Evolutionary conservation across 2,888 invertebrate species (phyloP), one percentile per base, ranked within the genome.

Genomic region (Aporophyla lueneburgensis): DNA sequence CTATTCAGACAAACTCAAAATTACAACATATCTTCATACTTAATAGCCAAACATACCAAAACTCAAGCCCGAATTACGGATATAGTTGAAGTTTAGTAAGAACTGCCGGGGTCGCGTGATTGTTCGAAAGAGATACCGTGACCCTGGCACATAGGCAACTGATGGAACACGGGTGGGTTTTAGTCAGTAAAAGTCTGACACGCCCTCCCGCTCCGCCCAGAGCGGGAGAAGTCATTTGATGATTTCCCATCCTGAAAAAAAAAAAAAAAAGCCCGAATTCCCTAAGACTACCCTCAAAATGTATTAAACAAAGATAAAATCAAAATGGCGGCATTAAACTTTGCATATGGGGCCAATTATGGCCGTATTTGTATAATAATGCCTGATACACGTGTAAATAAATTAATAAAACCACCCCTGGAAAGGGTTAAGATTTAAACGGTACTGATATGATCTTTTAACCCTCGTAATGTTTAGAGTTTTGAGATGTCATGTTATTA

Each of bases 261-360:
- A n/a, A n/a, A n/a, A n/a, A n/a, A n/a, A n/a, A n/a, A 10, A 53
- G 21, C 67, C 74, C 46, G 73, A 79, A 83, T 66, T 65, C 70
- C 74, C 71, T 59, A 88, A 87, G 87, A 87, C 81, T 65, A 84
- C 84, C 87, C 87, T 92, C 92, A 91, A 93, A 95, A 93, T 94
- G 93, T 94, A 95, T 94, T 92, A 93, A 93, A 89, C 89, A 66
- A 27, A 88, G 96, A 96, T 96, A 95, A 93, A 92, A 95, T 95
- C 95, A 88, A 85, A 91, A 90, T 87, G 89, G 89, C 87, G 90
- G 89, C 94, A 93, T 93, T 94, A 93, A 95, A 94, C 93, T 94
- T 95, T 95, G 94, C 96, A 96, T 96, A 96, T 96, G 96, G 94
- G 95, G 91, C 90, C 93, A 95, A 95, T 96, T 95, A 96, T 89